phyloP scores from a whole-genome alignment of 2,888 invertebrate genomes.

The Polietes domitor region DNA sequence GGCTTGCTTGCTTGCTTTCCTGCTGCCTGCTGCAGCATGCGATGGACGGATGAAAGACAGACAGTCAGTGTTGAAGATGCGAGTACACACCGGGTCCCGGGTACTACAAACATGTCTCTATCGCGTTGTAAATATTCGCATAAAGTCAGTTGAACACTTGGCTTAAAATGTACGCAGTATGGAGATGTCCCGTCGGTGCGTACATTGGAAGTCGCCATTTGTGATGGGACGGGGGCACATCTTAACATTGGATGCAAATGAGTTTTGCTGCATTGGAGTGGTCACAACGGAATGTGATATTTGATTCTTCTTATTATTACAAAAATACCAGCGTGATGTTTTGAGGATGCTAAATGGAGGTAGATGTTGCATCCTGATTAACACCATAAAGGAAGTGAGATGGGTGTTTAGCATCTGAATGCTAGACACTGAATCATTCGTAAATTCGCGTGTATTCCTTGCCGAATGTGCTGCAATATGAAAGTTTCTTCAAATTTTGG shows the following conservation, averaged over 20 bases:
- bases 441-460: no score
- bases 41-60: constrained; percentile 18
- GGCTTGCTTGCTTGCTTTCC: constrained; percentile 6
- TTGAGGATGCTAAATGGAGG: background rate
- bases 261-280: background rate
- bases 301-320: background rate
- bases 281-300: background rate
- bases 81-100: background rate
- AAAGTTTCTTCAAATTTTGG: no score
- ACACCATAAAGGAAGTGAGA: no score
- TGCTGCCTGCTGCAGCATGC: background rate
- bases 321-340: background rate
- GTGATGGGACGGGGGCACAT: background rate
- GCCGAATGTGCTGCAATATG: no score
- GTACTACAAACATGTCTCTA: constrained; percentile 34
- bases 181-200: background rate
- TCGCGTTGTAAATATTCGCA: constrained; percentile 51
- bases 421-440: no score
- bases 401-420: no score
- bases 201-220: background rate
- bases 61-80: background rate
- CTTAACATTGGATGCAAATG: background rate
- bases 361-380: background rate
- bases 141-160: constrained; percentile 35
- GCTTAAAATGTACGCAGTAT: background rate